Evolutionary conservation across 2,797 vertebrate species (phyloP), one percentile per base, ranked within the genome.

Genomic region (Numenius phaeopus): DNA sequence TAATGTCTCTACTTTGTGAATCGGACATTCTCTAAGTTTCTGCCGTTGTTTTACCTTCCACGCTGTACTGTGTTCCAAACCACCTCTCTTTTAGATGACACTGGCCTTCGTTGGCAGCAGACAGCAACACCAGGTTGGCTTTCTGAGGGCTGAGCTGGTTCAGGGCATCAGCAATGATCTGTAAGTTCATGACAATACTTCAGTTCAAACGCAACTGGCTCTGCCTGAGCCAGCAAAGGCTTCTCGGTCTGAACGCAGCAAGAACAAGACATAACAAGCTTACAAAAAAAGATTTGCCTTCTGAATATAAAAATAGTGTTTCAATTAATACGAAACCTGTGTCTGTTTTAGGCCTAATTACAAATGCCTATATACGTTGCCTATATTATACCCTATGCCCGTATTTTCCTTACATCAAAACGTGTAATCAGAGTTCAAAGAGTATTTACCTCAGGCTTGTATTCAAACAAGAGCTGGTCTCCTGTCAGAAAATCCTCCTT

Each of bases 381-480:
- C 42, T 59, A 12, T 26, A 39, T 85, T 40, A 64, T 7, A 83
- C 3, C 54, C 22, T 3, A 52, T 20, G 39, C 30, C 52, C 37
- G 0, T 21, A 39, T 61, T 73, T 71, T 67, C 71, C 64, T 85
- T 52, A 49, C 29, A 72, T 30, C 80, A 39, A 89, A 91, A 83
- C 76, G 79, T 4, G 32, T 62, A 64, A 81, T 77, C 40, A 61
- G 50, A 81, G 62, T 85, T 84, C 67, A 75, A 95, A 91, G 88
- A 70, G n/a, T 40, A 82, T 95, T 98, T 97, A 99, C 99, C 98
- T 99, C 97, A 8, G 99, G 98, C 85, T 98, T 98, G 86, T 99
- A 99, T 75, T 99, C 98, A 95, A 99, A 99, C 97, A 99, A 98
- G 67, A 99, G 99, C 97, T 99, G 99, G 95, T 99, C 99, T 98